phyloP scores from a whole-genome alignment of 1,140 invertebrate species.

The Ostrea denselamellosa region DNA sequence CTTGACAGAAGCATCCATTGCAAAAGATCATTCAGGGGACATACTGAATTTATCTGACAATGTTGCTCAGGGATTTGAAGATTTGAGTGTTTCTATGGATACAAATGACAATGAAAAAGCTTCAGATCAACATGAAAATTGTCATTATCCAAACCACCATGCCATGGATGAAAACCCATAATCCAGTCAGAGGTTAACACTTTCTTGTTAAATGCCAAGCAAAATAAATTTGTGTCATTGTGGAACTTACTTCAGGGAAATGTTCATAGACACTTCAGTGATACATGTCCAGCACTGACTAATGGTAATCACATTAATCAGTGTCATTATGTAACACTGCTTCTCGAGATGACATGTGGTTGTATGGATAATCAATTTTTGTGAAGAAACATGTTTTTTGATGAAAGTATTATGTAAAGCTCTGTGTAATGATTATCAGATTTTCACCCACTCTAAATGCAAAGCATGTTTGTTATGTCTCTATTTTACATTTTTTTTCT shows the following conservation, averaged over 20 bases:
- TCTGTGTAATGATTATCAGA: too few relatives aligned
- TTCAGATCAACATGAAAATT: neutral
- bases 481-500: too few relatives aligned
- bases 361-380: too few relatives aligned
- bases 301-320: too few relatives aligned
- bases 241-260: neutral
- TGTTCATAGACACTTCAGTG: neutral
- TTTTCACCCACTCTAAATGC: too few relatives aligned
- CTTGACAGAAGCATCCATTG: neutral
- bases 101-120: neutral
- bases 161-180: slow-evolving; percentile 26
- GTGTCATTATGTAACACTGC: too few relatives aligned
- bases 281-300: too few relatives aligned
- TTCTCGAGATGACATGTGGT: too few relatives aligned
- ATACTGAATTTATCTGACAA: slow-evolving; percentile 18
- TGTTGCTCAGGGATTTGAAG: slow-evolving; percentile 37
- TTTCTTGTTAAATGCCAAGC: neutral
- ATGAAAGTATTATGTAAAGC: too few relatives aligned
- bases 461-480: too few relatives aligned
- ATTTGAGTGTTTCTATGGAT: slow-evolving; percentile 23
- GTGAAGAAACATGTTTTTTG: too few relatives aligned
- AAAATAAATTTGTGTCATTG: neutral
- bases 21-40: neutral
- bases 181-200: neutral
- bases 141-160: neutral